Base-by-base conservation (phyloP, 2,113 vertebrate genomes). In the Serilophus lunatus region DNA sequence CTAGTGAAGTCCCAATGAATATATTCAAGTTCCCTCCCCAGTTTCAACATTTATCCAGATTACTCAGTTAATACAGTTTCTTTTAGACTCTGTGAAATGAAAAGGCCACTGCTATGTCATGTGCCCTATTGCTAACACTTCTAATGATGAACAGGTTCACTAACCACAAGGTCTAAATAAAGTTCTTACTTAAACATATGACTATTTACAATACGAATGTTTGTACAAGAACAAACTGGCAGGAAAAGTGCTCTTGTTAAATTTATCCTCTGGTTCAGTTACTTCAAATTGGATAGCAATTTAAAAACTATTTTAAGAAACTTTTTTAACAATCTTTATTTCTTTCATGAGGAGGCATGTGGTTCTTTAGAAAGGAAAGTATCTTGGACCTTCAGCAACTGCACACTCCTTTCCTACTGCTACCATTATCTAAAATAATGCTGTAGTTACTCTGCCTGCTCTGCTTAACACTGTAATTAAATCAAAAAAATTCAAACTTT, bases 221-320 rank as follows among this genome's bases (percentile, higher is more conserved):
- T 88, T 86, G 90, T 19, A 71, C 26, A 92, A 82, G 61, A 94
- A 68, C 28, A 66, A 92, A 90, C 60, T 86, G 77, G 72, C 86
- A 84, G 83, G 49, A 71, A 78, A 95, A 47, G 40, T 56, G 36
- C n/a, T 68, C 64, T 60, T 88, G 69, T 60, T 84, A 94, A 94
- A 89, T 91, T 75, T 92, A 88, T 60, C 44, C 81, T 60, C 83
- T 85, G 77, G 75, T 82, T n/a, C 1, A 1, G 49, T 74, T 91
- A 51, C 66, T 86, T 78, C 57, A 91, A 72, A 93, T 11, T 51
- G 57, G 63, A 23, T 29, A 33, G 38, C n/a, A 75, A 83, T 79
- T 86, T 57, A 57, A 82, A 89, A 81, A 31, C 44, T 51, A 71
- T 78, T 87, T 94, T 81, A 28, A 79, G 81, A 79, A 94, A 40